Evolutionary conservation across 2,113 vertebrate species (phyloP), one percentile per base, ranked within the genome.

Genomic region (Paralichthys olivaceus): DNA sequence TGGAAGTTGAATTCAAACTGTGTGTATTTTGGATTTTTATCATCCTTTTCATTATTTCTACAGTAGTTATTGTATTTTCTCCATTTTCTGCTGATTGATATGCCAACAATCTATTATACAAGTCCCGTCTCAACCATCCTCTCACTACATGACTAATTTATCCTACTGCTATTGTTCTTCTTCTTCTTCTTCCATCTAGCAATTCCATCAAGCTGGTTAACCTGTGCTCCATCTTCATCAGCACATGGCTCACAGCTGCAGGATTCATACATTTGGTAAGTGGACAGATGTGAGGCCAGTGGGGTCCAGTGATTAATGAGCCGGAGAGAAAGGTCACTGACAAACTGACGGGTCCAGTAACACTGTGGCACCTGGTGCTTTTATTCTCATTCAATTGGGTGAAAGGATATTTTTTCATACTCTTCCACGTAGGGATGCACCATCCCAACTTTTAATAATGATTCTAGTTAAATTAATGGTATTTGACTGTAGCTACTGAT

Each of bases 141-240:
- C 7, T 54, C 7, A 73, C n/a, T 19, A 1, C 43, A 19, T 8
- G 34, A 17, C 7, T 26, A 15, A 7, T 1, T 9, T 13, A 4
- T 51, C 4, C 7, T n/a, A 5, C 19, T 43, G 22, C 40, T 53
- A 64, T 77, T 57, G 67, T 2, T 92, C 78, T 89, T 57, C 69
- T 2, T 92, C 78, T 89, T 83, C 89, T 80, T 79, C 84, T 93
- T 90, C 53, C 90, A 80, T 85, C 75, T 92, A 99, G 98, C 92
- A 99, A 99, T 95, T 99, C 98, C 93, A 99, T 99, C 95, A 99
- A 99, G 96, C 95, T 99, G 90, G 98, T 99, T 94, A 99, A 99
- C 94, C 95, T 99, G 88, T 97, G 97, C 87, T 99, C 98, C 87
- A 99, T 99, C 95, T 99, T 99, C 94, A 99, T 99, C 94, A 99